A percentile compares a stretch with the other conserved stretches of the same genome.
These are phyloP conservation scores for Phaetusa simplex DNA, from an alignment of 2,113 vertebrate species.

Conservation along the genomic window DNA sequence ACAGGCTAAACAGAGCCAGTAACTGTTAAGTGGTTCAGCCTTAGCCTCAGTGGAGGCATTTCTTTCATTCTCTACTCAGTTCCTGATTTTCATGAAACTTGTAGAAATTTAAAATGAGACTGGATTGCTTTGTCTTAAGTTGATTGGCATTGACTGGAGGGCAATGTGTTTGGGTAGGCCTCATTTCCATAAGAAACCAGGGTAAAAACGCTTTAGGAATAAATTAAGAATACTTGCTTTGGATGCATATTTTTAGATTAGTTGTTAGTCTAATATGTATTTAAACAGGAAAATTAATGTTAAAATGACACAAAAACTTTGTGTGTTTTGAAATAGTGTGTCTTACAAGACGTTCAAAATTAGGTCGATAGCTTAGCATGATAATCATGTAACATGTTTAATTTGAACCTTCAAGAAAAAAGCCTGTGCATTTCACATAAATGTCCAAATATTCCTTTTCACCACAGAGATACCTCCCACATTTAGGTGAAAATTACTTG, in stretches of 20 bases:
- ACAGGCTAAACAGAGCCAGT: not conserved
- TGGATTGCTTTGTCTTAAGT: not conserved
- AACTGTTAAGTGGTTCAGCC: not conserved
- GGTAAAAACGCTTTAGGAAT: slow-evolving; percentile 1
- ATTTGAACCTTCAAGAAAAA: not conserved
- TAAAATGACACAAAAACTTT: not conserved
- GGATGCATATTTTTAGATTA: not conserved
- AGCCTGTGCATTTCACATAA: not conserved
- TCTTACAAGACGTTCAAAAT: not conserved
- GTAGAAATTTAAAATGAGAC: not conserved
- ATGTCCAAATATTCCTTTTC: not conserved
- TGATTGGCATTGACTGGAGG: slow-evolving; percentile 24
- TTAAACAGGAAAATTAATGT: not conserved
- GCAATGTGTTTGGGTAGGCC: not conserved
- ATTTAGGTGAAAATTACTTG: not conserved
- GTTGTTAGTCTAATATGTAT: not conserved
- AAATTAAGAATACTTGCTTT: not conserved
- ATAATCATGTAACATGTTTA: not conserved
- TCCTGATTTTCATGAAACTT: not conserved
- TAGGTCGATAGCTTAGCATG: not conserved
- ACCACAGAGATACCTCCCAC: not conserved
- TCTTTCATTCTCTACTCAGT: not conserved
- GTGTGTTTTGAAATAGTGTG: not conserved
- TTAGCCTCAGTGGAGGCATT: not conserved
- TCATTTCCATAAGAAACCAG: slow-evolving; percentile 39